phyloP scores from a whole-genome alignment of 2,113 vertebrate species.

The Morphnarchus princeps region DNA sequence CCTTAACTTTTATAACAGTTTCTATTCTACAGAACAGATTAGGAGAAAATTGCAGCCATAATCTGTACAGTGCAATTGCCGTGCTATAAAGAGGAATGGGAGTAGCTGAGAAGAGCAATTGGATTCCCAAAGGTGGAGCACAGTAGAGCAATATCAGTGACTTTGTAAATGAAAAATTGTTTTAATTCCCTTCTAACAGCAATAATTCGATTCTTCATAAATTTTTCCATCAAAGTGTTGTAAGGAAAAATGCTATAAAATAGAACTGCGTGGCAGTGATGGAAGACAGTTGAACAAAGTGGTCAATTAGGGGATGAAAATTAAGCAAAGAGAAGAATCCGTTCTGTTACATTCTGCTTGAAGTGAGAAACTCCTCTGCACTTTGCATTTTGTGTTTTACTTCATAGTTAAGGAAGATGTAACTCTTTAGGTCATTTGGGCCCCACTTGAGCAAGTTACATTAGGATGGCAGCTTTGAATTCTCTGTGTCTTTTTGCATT shows the following conservation, averaged over 20 bases:
- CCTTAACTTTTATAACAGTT: slow-evolving; percentile 70
- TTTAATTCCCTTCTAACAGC: slow-evolving; percentile 85
- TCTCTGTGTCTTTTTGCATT: neutral
- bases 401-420: neutral
- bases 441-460: neutral
- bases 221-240: slow-evolving; percentile 82
- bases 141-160: slow-evolving; percentile 76
- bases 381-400: slow-evolving; percentile 12
- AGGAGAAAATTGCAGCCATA: slow-evolving; percentile 82
- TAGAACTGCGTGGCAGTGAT: slow-evolving; percentile 48
- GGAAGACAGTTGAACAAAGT: slow-evolving; percentile 40
- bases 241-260: slow-evolving; percentile 73
- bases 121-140: slow-evolving; percentile 81
- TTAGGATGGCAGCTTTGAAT: neutral
- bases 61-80: slow-evolving; percentile 75
- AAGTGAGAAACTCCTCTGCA: neutral
- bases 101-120: slow-evolving; percentile 64
- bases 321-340: slow-evolving; percentile 42
- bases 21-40: slow-evolving; percentile 76
- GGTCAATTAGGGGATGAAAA: slow-evolving; percentile 63
- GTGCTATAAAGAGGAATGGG: slow-evolving; percentile 79
- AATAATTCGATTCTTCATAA: slow-evolving; percentile 87
- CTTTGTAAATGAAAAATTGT: slow-evolving; percentile 85
- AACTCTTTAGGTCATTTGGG: slow-evolving; percentile 1
- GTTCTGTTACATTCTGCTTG: slow-evolving; percentile 13